Conservation (phyloP, 2,888 invertebrate genomes). For the Melanostoma scalare region DNA sequence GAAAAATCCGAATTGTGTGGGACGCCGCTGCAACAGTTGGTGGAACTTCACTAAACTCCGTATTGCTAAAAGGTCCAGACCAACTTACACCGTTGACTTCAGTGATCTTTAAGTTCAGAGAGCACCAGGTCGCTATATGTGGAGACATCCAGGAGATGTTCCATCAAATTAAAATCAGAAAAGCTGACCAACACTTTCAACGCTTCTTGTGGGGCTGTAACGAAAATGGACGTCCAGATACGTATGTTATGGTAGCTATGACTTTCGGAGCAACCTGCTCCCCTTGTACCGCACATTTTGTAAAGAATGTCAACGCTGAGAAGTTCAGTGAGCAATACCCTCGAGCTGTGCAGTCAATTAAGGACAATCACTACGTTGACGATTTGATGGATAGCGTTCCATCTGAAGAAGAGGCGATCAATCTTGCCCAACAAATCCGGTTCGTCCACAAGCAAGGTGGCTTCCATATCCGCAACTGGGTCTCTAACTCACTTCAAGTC, state of each 20-base stretch:
- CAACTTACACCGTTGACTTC: constrained; percentile 76
- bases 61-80: not conserved
- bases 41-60: too few relatives aligned
- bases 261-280: constrained; percentile 74
- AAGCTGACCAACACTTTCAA: constrained; percentile 73
- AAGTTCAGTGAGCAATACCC: constrained; percentile 3
- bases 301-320: constrained; percentile 44
- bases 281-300: constrained; percentile 46
- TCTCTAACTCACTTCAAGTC: constrained; percentile 71
- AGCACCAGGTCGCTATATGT: constrained; percentile 75
- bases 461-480: constrained; percentile 73
- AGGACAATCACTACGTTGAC: constrained; percentile 74
- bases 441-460: constrained; percentile 58
- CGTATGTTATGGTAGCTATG: constrained; percentile 72
- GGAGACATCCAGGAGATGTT: constrained; percentile 76
- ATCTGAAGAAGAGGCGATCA: constrained; percentile 66
- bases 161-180: constrained; percentile 72
- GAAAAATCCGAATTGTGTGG: constrained; percentile 73
- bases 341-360: constrained; percentile 34
- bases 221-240: constrained; percentile 38
- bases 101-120: constrained; percentile 76
- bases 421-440: constrained; percentile 58
- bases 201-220: constrained; percentile 75
- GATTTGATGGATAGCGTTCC: constrained; percentile 75
- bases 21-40: too few relatives aligned